Percentiles rank a stretch among this genome's conserved stretches.
phyloP scores from a whole-genome alignment of 2,888 invertebrate genomes.

The Drosophila leonis region DNA sequence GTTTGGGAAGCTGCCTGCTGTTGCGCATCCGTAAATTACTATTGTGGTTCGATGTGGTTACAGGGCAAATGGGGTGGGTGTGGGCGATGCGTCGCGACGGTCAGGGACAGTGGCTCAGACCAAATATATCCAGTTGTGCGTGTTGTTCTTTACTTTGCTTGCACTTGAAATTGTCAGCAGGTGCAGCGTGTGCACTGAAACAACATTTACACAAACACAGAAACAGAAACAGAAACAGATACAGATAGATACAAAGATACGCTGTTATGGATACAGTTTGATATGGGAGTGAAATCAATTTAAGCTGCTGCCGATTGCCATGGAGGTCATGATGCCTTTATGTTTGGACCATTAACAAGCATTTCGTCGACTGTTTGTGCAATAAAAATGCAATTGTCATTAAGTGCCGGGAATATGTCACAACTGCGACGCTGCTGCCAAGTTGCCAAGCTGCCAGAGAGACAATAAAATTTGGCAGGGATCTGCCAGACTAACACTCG shows the following conservation, averaged over 20 bases:
- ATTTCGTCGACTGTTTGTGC: slow-evolving; percentile 77
- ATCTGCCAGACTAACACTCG: slow-evolving; percentile 13
- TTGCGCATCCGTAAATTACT: slow-evolving; percentile 82
- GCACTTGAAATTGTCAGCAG: slow-evolving; percentile 86
- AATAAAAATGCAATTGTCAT: slow-evolving; percentile 83
- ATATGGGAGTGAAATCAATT: slow-evolving; percentile 64
- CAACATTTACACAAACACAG: slow-evolving; percentile 58
- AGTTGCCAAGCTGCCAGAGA: neutral
- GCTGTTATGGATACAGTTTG: slow-evolving; percentile 36
- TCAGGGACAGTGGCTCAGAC: neutral
- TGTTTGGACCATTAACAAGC: slow-evolving; percentile 77
- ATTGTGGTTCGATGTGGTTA: slow-evolving; percentile 78
- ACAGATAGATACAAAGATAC: slow-evolving; percentile 43
- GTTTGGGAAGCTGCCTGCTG: slow-evolving; percentile 76
- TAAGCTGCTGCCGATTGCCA: slow-evolving; percentile 49
- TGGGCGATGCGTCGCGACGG: neutral
- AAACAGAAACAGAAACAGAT: slow-evolving; percentile 26
- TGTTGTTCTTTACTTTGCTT: slow-evolving; percentile 68
- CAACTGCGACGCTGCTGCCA: slow-evolving; percentile 53
- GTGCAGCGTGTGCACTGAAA: slow-evolving; percentile 80
- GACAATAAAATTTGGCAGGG: slow-evolving; percentile 10
- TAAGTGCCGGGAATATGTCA: slow-evolving; percentile 70
- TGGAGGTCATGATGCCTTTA: slow-evolving; percentile 64
- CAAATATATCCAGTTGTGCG: slow-evolving; percentile 73
- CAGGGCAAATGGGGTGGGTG: slow-evolving; percentile 10